Evolutionary conservation across 2,113 vertebrate genomes (phyloP), one percentile per base, ranked within the genome.

Genomic region (Paramormyrops kingsleyae): DNA sequence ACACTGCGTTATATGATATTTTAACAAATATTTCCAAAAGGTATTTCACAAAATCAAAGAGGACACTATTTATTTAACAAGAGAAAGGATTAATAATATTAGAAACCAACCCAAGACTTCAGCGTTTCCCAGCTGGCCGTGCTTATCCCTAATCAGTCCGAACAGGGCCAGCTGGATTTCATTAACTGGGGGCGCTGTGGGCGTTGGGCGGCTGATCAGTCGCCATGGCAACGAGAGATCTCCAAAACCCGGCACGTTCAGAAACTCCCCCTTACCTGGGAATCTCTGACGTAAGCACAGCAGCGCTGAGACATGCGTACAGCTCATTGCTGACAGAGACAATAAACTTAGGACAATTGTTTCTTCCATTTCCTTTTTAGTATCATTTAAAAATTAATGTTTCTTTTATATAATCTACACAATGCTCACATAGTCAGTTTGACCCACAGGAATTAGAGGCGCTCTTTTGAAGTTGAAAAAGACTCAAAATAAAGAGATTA

Each of bases 401-500:
- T 50, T 27, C n/a, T 35, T 87, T 87, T 31, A 50, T 31, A 87
- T 87, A 50, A 52, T 52, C 85, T n/a, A 46, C 46, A 53, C 42
- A 84, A 84, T n/a, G 24, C 49, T 15, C 85, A 87, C 47, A 52
- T 84, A 84, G 47, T 47, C 44, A 83, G 77, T 83, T 46, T 87
- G 85, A 53, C 85, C 47, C 46, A 87, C 24, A 87, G 85, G 85
- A 53, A 31, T 87, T 87, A 53, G 10, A 85, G n/a, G 83, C 8
- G n/a, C 47, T 53, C 85, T 5, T 87, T 87, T 87, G 85, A 87
- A 50, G 85, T 52, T 47, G 49, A 47, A 53, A 47, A 49, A 31
- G 85, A 17, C 49, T 87, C n/a, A 52, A 87, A 87, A 87, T 87
- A 44, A 44, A 87, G 49, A 87, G 52, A 87, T 87, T 87, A 31